Evolutionary conservation across 2,888 invertebrate genomes (phyloP).

Genomic region (Mactromeris polynyma): DNA sequence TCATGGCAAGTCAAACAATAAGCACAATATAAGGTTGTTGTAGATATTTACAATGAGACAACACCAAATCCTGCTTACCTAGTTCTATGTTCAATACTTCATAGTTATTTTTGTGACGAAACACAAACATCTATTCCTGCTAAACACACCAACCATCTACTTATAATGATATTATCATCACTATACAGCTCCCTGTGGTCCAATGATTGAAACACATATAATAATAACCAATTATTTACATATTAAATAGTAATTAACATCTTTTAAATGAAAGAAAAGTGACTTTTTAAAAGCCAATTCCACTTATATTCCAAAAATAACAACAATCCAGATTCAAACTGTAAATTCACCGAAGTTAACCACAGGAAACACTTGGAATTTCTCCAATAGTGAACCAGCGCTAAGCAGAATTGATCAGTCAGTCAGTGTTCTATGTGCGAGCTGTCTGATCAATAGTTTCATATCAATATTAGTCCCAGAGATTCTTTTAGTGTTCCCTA

Average conservation of each 20-base stretch:
- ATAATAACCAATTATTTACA: neutral
- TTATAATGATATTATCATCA: neutral
- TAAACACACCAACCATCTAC: neutral
- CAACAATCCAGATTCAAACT: neutral
- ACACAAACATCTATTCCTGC: neutral
- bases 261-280: neutral
- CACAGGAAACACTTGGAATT: slow-evolving; percentile 6
- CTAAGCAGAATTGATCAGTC: neutral
- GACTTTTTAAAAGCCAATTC: neutral
- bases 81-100: neutral
- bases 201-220: neutral
- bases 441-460: slow-evolving; percentile 15
- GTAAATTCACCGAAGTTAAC: neutral
- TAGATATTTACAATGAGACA: too few species aligned
- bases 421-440: slow-evolving; percentile 23
- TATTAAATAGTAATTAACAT: neutral
- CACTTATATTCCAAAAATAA: neutral
- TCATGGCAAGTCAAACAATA: too few species aligned
- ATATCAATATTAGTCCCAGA: slow-evolving; percentile 34
- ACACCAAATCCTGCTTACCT: neutral
- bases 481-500: slow-evolving; percentile 13
- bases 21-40: too few species aligned
- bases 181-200: neutral
- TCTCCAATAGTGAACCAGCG: slow-evolving; percentile 5
- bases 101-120: neutral